Evolutionary conservation across 2,888 invertebrate genomes (phyloP).

Genomic region (Merodon equestris): DNA sequence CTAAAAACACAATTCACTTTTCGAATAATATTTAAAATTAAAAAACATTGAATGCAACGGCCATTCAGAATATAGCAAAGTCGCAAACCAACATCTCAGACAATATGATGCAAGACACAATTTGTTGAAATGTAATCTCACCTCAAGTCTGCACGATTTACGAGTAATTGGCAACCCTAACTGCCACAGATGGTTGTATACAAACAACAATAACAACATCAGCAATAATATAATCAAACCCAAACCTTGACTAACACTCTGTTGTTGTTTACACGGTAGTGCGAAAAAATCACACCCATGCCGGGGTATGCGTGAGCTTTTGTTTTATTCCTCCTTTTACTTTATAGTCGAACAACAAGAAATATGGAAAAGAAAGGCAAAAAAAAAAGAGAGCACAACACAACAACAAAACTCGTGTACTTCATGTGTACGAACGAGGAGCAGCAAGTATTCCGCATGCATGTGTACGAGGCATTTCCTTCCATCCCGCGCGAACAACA

Average conservation of each 20-base stretch:
- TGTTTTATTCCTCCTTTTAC: slow-evolving; percentile 51
- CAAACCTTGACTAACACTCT: slow-evolving; percentile 39
- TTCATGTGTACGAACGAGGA: slow-evolving; percentile 21
- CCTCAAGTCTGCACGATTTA: slow-evolving; percentile 3
- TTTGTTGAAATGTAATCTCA: not conserved
- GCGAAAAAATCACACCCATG: slow-evolving; percentile 60
- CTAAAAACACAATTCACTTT: no score
- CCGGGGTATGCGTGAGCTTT: slow-evolving; percentile 64
- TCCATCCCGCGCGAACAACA: not conserved
- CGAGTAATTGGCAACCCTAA: slow-evolving; percentile 42
- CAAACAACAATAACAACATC: slow-evolving; percentile 26
- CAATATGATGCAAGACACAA: not conserved
- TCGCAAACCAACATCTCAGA: not conserved
- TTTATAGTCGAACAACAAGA: slow-evolving; percentile 27
- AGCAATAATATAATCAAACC: slow-evolving; percentile 35
- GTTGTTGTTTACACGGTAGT: slow-evolving; percentile 44
- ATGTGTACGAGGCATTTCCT: slow-evolving; percentile 39
- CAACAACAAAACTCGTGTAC: slow-evolving; percentile 23
- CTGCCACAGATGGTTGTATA: not conserved
- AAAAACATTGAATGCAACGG: not conserved
- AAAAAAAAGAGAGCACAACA: not conserved
- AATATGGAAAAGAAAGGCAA: slow-evolving; percentile 22
- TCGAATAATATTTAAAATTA: no score
- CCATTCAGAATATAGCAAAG: not conserved
- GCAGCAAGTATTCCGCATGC: slow-evolving; percentile 16